A percentile compares a stretch with the other conserved stretches of the same genome.
phyloP scores from a whole-genome alignment of 1,140 invertebrate species.

The Diuraphis noxia region DNA sequence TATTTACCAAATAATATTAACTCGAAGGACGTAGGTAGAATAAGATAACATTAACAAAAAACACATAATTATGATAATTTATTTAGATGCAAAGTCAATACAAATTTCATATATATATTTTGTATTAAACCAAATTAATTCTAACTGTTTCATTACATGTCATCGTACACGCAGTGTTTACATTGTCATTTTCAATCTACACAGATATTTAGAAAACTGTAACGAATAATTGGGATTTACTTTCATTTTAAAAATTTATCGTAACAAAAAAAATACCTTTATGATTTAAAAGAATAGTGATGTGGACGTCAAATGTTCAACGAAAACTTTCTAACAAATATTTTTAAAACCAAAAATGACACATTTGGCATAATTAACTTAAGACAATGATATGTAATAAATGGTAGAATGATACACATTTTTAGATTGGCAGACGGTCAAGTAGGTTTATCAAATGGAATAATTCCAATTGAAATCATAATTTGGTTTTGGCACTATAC shows the following conservation, averaged over 20 bases:
- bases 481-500: not conserved
- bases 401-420: not conserved
- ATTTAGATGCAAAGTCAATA: not conserved
- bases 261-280: not conserved
- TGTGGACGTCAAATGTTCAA: not conserved
- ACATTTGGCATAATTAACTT: not conserved
- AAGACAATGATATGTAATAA: not conserved
- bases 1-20: not conserved
- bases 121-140: not conserved
- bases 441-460: not conserved
- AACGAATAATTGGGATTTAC: not conserved
- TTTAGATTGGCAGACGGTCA: constrained; percentile 6
- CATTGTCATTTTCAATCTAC: not conserved
- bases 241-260: not conserved
- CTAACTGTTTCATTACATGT: not conserved
- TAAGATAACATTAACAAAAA: not conserved
- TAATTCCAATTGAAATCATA: not conserved
- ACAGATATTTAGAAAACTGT: not conserved
- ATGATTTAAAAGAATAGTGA: not conserved
- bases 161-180: not conserved
- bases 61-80: not conserved
- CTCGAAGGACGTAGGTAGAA: not conserved
- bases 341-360: not conserved
- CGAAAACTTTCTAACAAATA: not conserved
- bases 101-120: not conserved